Conservation (phyloP, 2,888 invertebrate genomes). For the Schizaphis graminum region DNA sequence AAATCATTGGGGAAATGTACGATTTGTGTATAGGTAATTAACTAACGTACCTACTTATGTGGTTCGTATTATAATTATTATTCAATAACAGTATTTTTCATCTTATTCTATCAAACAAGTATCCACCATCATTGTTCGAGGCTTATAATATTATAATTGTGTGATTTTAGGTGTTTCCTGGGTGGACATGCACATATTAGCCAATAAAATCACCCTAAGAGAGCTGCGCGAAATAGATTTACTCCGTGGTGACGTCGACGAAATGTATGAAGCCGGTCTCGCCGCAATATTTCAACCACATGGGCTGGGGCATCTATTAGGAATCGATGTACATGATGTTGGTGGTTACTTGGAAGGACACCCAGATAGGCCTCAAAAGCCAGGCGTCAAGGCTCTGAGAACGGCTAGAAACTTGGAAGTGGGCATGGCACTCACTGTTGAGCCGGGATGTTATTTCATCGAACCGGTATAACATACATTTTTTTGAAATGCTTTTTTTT, state of each 20-base stretch:
- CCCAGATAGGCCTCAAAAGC: slow-evolving; percentile 78
- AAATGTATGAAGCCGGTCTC: slow-evolving; percentile 80
- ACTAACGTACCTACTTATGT: not conserved
- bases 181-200: slow-evolving; percentile 92
- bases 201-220: slow-evolving; percentile 83
- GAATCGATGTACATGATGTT: slow-evolving; percentile 97
- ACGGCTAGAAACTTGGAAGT: slow-evolving; percentile 82
- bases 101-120: not conserved
- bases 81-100: not conserved
- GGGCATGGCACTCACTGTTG: slow-evolving; percentile 94
- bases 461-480: slow-evolving; percentile 71
- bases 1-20: too few species aligned
- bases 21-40: not conserved
- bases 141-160: not conserved
- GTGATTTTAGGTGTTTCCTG: slow-evolving; percentile 80
- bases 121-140: not conserved
- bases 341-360: slow-evolving; percentile 88
- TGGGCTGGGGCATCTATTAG: slow-evolving; percentile 95
- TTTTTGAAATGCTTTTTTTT: not conserved
- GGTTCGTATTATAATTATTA: not conserved
- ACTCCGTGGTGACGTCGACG: slow-evolving; percentile 80
- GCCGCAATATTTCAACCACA: slow-evolving; percentile 95
- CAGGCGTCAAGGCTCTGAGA: slow-evolving; percentile 83
- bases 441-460: slow-evolving; percentile 98
- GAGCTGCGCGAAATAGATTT: slow-evolving; percentile 84